Percentiles rank a stretch among this genome's conserved stretches.
These are phyloP conservation scores for Xestia xanthographa DNA, from an alignment of 2,888 invertebrate genomes.

Conservation along the genomic window DNA sequence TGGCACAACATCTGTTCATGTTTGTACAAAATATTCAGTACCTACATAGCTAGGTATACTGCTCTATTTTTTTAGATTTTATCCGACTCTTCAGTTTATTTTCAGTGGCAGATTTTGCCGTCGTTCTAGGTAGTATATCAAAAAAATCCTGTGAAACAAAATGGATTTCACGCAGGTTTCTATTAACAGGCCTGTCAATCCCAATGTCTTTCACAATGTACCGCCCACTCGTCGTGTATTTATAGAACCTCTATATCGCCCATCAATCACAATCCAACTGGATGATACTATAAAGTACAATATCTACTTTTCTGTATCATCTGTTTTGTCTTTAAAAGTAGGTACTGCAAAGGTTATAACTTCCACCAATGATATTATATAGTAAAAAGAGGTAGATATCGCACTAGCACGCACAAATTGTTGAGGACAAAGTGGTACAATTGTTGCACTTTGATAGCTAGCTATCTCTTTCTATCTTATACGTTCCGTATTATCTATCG, in stretches of 20 bases:
- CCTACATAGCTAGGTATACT: neutral
- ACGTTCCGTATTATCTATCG: too few relatives aligned
- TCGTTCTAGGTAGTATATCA: neutral
- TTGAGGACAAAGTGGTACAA: too few relatives aligned
- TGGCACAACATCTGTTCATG: neutral
- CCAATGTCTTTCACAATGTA: constrained; percentile 14
- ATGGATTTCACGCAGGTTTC: constrained; percentile 13
- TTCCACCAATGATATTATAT: too few relatives aligned
- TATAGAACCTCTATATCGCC: constrained; percentile 8
- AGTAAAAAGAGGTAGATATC: too few relatives aligned
- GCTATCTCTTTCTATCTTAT: too few relatives aligned
- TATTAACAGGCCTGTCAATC: constrained; percentile 10
- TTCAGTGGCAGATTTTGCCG: neutral
- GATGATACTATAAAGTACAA: neutral
- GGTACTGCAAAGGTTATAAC: neutral
- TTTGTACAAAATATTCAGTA: neutral
- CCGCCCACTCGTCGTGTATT: constrained; percentile 1
- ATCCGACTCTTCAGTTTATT: neutral
- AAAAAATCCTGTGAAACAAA: neutral
- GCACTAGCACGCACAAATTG: too few relatives aligned
- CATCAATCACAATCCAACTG: neutral
- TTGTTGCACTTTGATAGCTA: too few relatives aligned
- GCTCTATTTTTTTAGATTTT: neutral
- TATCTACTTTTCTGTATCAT: neutral
- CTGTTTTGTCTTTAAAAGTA: neutral